A percentile compares a stretch with the other conserved stretches of the same genome.
These are phyloP conservation scores for Belgica antarctica DNA, from an alignment of 2,888 invertebrate genomes.

Conservation along the genomic window DNA sequence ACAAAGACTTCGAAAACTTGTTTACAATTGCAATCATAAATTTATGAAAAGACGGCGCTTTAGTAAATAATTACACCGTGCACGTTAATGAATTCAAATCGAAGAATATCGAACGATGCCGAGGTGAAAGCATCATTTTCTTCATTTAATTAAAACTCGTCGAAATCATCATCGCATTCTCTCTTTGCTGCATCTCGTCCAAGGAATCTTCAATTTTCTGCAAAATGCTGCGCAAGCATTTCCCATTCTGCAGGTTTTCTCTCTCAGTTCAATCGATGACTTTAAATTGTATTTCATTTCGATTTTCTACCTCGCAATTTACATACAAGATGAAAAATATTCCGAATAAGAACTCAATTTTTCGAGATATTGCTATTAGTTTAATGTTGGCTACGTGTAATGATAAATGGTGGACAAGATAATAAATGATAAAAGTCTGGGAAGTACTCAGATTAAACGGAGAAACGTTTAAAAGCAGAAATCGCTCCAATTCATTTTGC, in stretches of 20 bases:
- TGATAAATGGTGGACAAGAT: too few relatives aligned
- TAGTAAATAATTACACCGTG: slow-evolving; percentile 23
- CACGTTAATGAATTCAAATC: slow-evolving; percentile 36
- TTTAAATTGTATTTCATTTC: not conserved
- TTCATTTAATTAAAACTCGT: slow-evolving; percentile 26
- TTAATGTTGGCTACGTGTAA: not conserved
- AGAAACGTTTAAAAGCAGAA: not conserved
- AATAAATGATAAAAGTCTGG: slow-evolving; percentile 22
- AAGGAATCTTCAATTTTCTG: not conserved
- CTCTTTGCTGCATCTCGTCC: not conserved
- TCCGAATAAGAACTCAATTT: not conserved
- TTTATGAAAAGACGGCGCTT: not conserved
- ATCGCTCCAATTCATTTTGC: not conserved
- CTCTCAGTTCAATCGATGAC: not conserved
- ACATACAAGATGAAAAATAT: slow-evolving; percentile 21
- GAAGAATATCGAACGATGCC: slow-evolving; percentile 25
- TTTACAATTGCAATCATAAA: slow-evolving; percentile 32
- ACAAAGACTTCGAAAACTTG: slow-evolving; percentile 18
- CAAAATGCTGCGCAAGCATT: not conserved
- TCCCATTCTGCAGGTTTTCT: not conserved
- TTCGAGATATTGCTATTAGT: not conserved
- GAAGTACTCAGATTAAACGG: slow-evolving; percentile 9
- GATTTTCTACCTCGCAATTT: slow-evolving; percentile 12
- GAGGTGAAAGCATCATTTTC: slow-evolving; percentile 25
- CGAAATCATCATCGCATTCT: slow-evolving; percentile 25